These are phyloP conservation scores for Homarus gammarus DNA, from an alignment of 2,888 invertebrate genomes.

Conservation along the genomic window DNA sequence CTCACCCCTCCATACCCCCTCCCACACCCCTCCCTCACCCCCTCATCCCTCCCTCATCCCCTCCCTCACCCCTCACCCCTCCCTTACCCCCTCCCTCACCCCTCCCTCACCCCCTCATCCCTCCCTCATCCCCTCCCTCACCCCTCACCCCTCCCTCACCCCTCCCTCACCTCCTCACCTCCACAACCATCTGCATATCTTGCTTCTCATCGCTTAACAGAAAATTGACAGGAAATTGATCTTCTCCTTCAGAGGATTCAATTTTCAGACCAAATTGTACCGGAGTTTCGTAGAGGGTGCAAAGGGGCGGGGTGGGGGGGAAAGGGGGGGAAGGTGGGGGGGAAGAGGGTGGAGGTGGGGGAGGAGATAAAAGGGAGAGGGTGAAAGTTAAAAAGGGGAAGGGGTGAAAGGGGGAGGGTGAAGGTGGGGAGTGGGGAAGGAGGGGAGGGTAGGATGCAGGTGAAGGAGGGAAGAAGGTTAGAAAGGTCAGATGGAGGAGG, in stretches of 20 bases:
- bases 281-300: neutral
- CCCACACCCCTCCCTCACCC: neutral
- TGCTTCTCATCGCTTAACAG: conserved; percentile 38
- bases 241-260: conserved; percentile 37
- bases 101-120: no score
- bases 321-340: neutral
- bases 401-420: neutral
- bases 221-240: conserved; percentile 53
- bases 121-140: no score
- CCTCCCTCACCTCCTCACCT: no score
- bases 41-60: neutral
- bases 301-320: neutral
- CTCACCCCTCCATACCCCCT: neutral
- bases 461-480: neutral
- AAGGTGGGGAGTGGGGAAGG: neutral
- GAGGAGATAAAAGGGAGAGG: neutral
- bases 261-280: conserved; percentile 37
- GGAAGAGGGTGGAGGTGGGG: neutral
- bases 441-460: neutral
- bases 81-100: no score
- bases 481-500: neutral
- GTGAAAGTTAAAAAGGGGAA: neutral
- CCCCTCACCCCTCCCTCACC: no score
- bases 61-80: neutral
- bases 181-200: conserved; percentile 35